Evolutionary conservation across 2,888 invertebrate genomes (phyloP).

Genomic region (Synergus japonicus): DNA sequence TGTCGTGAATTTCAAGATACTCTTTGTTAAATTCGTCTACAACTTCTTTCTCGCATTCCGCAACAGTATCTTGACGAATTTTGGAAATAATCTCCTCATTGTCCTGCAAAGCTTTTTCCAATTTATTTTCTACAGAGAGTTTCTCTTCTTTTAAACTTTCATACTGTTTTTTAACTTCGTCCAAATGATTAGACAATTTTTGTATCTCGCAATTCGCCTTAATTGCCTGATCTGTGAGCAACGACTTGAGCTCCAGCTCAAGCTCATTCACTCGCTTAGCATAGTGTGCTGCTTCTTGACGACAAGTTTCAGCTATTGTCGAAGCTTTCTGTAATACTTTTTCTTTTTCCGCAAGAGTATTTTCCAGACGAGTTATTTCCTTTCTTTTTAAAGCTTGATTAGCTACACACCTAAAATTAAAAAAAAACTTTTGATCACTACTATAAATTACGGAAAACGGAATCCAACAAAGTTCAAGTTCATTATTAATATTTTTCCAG

Average conservation of each 20-base stretch:
- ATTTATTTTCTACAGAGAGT: conserved; percentile 62
- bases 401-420: conserved; percentile 72
- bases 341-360: conserved; percentile 73
- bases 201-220: conserved; percentile 72
- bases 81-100: conserved; percentile 67
- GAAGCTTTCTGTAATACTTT: conserved; percentile 71
- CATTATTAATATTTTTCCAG: not conserved
- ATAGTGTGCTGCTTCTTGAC: conserved; percentile 66
- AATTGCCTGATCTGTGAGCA: conserved; percentile 69
- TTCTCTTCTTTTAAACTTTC: conserved; percentile 67
- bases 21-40: conserved; percentile 71
- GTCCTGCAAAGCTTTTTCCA: conserved; percentile 65
- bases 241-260: conserved; percentile 70
- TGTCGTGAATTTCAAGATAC: conserved; percentile 72
- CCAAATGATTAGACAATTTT: conserved; percentile 68
- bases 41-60: conserved; percentile 64
- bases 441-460: not conserved
- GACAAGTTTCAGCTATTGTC: conserved; percentile 62
- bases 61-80: conserved; percentile 64
- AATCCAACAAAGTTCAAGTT: not conserved
- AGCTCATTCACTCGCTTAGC: conserved; percentile 69
- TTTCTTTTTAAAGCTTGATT: conserved; percentile 78
- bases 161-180: conserved; percentile 67
- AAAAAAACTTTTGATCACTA: conserved; percentile 3
- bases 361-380: conserved; percentile 78